These are phyloP conservation scores for mouse (Mus musculus) DNA, from an alignment of 2,113 vertebrate genomes.

Conservation along the genomic window DNA sequence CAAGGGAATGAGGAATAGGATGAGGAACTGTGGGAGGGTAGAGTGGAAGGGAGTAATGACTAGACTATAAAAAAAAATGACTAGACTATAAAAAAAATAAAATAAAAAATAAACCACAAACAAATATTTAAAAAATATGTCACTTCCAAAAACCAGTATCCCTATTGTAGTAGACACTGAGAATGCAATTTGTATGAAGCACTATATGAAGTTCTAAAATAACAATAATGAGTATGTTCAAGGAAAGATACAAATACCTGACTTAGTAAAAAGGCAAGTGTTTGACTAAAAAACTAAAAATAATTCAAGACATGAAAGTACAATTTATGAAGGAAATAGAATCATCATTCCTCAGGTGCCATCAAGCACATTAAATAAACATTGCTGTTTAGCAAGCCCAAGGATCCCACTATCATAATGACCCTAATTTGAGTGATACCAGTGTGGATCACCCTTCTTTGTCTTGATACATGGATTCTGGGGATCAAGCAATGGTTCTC, in stretches of 20 bases:
- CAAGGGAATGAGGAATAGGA: too few species aligned
- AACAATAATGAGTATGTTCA: neutral
- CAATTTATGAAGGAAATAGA: neutral
- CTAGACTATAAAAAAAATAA: too few species aligned
- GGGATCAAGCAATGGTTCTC: neutral
- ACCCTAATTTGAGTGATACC: neutral
- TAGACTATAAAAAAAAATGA: too few species aligned
- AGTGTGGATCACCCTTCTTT: too few species aligned
- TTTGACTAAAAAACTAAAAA: neutral
- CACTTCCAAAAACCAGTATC: too few species aligned
- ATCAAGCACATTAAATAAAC: neutral
- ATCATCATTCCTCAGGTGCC: neutral
- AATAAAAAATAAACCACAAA: too few species aligned
- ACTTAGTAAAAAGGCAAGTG: neutral
- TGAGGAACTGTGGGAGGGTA: too few species aligned
- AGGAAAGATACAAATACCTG: neutral
- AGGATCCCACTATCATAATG: neutral
- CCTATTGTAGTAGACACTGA: too few species aligned
- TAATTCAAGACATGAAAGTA: neutral
- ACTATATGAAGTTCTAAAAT: too few species aligned
- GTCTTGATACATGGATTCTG: neutral
- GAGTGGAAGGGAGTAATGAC: too few species aligned
- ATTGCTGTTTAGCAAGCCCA: neutral
- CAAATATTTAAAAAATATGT: too few species aligned
- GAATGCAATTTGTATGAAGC: too few species aligned